These are phyloP conservation scores for Apodemus agrarius DNA, from an alignment of 2,797 vertebrate genomes.

Conservation along the genomic window DNA sequence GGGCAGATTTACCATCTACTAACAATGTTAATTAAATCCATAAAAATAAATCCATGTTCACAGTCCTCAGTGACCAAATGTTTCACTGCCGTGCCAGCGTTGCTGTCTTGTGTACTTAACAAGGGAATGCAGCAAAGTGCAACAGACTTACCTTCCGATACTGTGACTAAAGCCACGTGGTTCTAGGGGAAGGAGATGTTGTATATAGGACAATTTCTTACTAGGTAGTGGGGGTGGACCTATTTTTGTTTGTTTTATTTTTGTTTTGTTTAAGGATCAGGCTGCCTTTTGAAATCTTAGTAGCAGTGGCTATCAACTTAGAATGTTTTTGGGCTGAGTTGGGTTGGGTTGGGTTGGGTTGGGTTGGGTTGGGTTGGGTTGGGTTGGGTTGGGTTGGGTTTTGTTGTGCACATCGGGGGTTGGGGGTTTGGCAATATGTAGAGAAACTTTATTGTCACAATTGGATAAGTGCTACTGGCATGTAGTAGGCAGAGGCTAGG, in stretches of 20 bases:
- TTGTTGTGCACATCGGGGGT: not conserved
- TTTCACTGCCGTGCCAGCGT: not conserved
- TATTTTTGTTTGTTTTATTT: not conserved
- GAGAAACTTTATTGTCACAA: not conserved
- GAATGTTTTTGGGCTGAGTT: too few relatives aligned
- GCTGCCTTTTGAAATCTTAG: not conserved
- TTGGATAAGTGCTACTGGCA: not conserved
- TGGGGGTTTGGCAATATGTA: not conserved
- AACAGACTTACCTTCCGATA: not conserved
- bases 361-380: not conserved
- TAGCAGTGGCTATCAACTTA: not conserved
- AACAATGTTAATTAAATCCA: not conserved
- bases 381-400: not conserved
- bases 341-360: too few relatives aligned
- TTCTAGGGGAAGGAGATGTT: not conserved
- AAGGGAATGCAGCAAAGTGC: not conserved
- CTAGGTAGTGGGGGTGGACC: too few relatives aligned
- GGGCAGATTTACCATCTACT: not conserved
- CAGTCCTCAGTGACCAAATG: not conserved
- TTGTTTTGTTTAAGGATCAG: not conserved
- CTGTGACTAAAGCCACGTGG: not conserved
- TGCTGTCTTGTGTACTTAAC: not conserved
- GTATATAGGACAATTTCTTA: not conserved
- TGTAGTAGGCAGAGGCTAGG: not conserved
- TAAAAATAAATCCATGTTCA: not conserved